Evolutionary conservation across 2,113 vertebrate species (phyloP).

Genomic region (Motacilla alba): DNA sequence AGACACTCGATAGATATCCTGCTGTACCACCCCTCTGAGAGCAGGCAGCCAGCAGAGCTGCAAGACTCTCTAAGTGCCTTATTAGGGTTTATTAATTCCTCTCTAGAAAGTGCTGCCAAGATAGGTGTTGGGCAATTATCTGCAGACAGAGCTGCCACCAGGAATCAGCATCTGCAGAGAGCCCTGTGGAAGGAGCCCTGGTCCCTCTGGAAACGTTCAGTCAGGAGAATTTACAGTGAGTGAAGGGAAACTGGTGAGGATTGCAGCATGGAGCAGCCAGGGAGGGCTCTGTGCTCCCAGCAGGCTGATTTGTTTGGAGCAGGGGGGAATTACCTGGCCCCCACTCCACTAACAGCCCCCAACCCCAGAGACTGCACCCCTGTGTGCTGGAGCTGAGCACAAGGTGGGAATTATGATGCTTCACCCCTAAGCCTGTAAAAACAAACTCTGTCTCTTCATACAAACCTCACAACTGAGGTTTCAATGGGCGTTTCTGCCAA

Average conservation of each 20-base stretch:
- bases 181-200: not conserved
- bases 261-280: not conserved
- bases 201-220: not conserved
- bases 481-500: not conserved
- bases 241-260: not conserved
- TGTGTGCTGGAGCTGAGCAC: not conserved
- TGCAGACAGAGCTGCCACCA: not conserved
- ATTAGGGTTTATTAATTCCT: constrained; percentile 16
- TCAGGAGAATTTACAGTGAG: not conserved
- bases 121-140: not conserved
- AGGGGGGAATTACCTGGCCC: too few species aligned
- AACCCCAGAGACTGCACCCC: not conserved
- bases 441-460: not conserved
- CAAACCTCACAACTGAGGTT: not conserved
- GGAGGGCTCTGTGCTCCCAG: not conserved
- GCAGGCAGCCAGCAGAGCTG: not conserved
- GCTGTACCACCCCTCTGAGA: not conserved
- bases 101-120: not conserved
- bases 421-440: not conserved
- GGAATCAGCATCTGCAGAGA: not conserved
- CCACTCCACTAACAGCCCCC: not conserved
- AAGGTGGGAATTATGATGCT: fast-evolving
- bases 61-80: not conserved
- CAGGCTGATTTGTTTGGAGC: not conserved
- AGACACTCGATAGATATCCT: fast-evolving